Conservation (phyloP, 2,888 invertebrate genomes). For the Lathronympha strigana region DNA sequence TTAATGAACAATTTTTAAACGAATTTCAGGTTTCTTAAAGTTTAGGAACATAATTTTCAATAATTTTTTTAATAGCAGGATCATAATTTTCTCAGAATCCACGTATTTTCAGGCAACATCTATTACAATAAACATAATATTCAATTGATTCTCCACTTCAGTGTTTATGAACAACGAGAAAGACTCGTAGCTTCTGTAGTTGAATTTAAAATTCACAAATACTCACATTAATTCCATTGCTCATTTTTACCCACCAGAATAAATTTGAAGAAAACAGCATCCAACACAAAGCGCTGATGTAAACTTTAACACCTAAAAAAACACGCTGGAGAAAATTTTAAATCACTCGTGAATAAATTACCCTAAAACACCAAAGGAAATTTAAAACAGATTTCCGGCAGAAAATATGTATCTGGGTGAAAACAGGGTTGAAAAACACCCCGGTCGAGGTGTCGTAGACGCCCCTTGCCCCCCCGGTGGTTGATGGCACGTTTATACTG, state of each 20-base stretch:
- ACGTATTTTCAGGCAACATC: too few species aligned
- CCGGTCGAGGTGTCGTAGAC: constrained; percentile 14
- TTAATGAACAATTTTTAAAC: too few species aligned
- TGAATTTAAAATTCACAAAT: constrained; percentile 4
- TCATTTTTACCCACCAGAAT: constrained; percentile 21
- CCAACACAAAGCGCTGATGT: constrained; percentile 14
- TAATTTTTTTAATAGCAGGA: too few species aligned
- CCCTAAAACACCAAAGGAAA: constrained; percentile 41
- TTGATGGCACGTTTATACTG: constrained; percentile 75
- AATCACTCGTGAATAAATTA: constrained; percentile 40
- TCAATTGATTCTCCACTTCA: too few species aligned
- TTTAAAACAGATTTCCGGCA: constrained; percentile 40
- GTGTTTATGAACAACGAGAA: neutral
- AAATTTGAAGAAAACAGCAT: constrained; percentile 21
- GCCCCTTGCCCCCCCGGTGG: constrained; percentile 50
- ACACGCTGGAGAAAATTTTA: constrained; percentile 35
- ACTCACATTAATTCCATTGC: constrained; percentile 20
- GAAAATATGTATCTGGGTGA: constrained; percentile 40
- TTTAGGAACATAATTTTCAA: too few species aligned
- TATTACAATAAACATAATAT: too few species aligned
- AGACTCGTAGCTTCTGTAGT: neutral
- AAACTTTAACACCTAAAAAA: constrained; percentile 35
- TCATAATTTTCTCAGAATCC: too few species aligned
- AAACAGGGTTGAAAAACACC: constrained; percentile 35
- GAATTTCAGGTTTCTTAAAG: too few species aligned